Evolutionary conservation across 1,140 invertebrate species (phyloP).

Genomic region (Drosophila nigromelanica): DNA sequence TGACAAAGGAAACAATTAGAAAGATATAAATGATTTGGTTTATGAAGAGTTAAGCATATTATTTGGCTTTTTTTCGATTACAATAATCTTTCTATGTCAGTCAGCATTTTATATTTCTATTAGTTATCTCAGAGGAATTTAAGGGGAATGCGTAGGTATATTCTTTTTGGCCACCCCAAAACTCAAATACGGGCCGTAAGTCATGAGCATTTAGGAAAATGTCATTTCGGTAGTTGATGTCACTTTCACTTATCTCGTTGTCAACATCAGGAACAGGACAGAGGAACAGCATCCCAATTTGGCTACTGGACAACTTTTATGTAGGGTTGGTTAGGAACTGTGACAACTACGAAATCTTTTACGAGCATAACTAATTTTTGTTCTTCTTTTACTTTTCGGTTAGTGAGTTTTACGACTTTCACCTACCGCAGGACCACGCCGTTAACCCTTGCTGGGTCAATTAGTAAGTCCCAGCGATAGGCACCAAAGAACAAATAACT

Average conservation of each 20-base stretch:
- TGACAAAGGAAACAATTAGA: no score
- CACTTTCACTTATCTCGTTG: conserved; percentile 8
- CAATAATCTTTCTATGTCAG: not conserved
- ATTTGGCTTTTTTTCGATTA: no score
- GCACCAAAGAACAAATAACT: conserved; percentile 30
- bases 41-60: no score
- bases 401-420: conserved; percentile 58
- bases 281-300: conserved; percentile 22
- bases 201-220: conserved; percentile 19
- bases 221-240: not conserved
- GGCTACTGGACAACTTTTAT: conserved; percentile 16
- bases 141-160: not conserved
- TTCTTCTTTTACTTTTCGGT: conserved; percentile 1
- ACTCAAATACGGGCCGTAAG: not conserved
- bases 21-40: no score
- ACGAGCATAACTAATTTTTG: conserved; percentile 71
- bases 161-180: conserved; percentile 9
- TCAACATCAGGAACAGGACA: not conserved
- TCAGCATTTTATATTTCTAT: not conserved
- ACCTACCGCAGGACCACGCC: conserved; percentile 63
- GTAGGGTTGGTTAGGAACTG: not conserved
- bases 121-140: not conserved
- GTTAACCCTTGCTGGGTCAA: conserved; percentile 65
- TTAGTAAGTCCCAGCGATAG: conserved; percentile 36
- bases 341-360: conserved; percentile 47